These are phyloP conservation scores for Drosophila aldrichi DNA, from an alignment of 2,888 invertebrate species.

Conservation along the genomic window DNA sequence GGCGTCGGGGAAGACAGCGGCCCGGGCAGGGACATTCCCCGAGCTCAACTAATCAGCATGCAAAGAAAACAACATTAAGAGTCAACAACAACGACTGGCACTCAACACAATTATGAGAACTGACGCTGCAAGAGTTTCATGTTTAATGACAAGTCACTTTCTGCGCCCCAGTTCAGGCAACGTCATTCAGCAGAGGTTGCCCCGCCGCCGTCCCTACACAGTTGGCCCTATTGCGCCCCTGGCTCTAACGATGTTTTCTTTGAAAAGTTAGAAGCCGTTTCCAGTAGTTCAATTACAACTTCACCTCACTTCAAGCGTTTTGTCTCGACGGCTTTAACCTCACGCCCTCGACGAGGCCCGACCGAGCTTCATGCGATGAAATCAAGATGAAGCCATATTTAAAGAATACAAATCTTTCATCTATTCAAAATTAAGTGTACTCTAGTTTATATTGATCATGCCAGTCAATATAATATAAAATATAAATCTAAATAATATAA, in stretches of 20 bases:
- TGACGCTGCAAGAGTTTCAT: slow-evolving; percentile 79
- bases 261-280: slow-evolving; percentile 78
- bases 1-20: neutral
- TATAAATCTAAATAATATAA: no score
- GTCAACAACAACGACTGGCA: slow-evolving; percentile 77
- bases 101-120: slow-evolving; percentile 82
- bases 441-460: slow-evolving; percentile 8
- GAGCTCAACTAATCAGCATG: slow-evolving; percentile 81
- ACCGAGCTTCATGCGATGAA: slow-evolving; percentile 13
- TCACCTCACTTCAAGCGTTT: slow-evolving; percentile 72
- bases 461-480: no score
- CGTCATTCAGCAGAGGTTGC: slow-evolving; percentile 50
- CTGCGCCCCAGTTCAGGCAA: slow-evolving; percentile 77
- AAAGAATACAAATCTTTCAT: slow-evolving; percentile 12
- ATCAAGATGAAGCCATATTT: slow-evolving; percentile 24
- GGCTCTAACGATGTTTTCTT: slow-evolving; percentile 78
- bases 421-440: slow-evolving; percentile 12
- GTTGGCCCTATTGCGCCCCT: slow-evolving; percentile 21
- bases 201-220: neutral
- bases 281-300: slow-evolving; percentile 80
- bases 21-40: slow-evolving; percentile 60
- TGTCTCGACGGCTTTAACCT: slow-evolving; percentile 44
- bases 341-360: slow-evolving; percentile 29
- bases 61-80: slow-evolving; percentile 80
- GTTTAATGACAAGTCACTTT: slow-evolving; percentile 81